These are phyloP conservation scores for Orussus abietinus DNA, from an alignment of 1,140 invertebrate genomes.

Conservation along the genomic window DNA sequence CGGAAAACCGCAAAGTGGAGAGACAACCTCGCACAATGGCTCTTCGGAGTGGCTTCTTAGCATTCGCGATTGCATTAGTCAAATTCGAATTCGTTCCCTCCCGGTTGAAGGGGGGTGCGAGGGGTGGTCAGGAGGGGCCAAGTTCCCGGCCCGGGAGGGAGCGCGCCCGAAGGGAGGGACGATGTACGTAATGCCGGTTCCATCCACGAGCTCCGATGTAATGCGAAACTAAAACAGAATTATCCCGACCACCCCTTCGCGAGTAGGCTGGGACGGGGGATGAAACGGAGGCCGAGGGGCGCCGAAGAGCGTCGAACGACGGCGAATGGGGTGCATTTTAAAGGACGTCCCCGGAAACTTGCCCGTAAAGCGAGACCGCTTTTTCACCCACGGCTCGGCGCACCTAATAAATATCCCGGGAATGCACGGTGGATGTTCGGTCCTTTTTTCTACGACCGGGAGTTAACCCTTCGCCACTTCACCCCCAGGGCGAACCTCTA, in stretches of 20 bases:
- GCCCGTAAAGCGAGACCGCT: too few relatives aligned
- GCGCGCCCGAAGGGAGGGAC: conserved; percentile 4
- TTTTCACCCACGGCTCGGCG: too few relatives aligned
- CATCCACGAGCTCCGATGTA: conserved; percentile 35
- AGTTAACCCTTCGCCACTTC: too few relatives aligned
- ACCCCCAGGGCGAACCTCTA: too few relatives aligned
- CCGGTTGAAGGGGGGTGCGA: conserved; percentile 7
- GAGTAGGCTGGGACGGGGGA: too few relatives aligned
- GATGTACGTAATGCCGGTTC: conserved; percentile 7
- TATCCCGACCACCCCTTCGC: conserved; percentile 28
- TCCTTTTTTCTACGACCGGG: too few relatives aligned
- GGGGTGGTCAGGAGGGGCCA: neutral
- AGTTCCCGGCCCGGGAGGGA: conserved; percentile 14
- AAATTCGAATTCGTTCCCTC: conserved; percentile 35
- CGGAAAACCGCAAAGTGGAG: neutral
- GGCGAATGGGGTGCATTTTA: too few relatives aligned
- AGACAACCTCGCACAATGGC: conserved; percentile 33
- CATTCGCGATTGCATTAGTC: conserved; percentile 44
- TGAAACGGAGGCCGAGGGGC: too few relatives aligned
- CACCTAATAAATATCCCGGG: too few relatives aligned
- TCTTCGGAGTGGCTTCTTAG: conserved; percentile 39
- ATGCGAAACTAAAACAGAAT: conserved; percentile 49
- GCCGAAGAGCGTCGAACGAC: too few relatives aligned
- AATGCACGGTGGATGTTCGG: too few relatives aligned
- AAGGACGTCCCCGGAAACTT: too few relatives aligned